Base-by-base conservation (phyloP, 2,888 invertebrate species). In the Encarsia formosa region DNA sequence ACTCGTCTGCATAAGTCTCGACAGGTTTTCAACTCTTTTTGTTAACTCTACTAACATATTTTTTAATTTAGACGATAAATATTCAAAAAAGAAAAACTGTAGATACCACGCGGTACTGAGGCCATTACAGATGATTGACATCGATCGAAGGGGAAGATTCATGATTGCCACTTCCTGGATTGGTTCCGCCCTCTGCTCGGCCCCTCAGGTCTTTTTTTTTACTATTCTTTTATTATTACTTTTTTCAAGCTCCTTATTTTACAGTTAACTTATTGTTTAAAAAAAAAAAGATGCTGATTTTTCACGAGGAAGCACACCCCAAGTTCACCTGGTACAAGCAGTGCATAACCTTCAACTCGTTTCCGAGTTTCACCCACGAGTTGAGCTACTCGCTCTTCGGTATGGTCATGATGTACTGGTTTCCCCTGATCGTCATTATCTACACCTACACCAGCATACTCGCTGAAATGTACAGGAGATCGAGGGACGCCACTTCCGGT, bases 381-480 rank as follows among this genome's bases (percentile, higher is more conserved):
- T 76, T 91, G 57, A 80, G 83, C 8, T 95, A 95, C 76, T 86
- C 86, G 65, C 76, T 91, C 9, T 85, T 90, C 64, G 89, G 88
- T 62, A 88, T 93, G 87, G 72, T 86, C 40, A 83, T 88, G 67
- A 90, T 94, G 87, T 95, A 95, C 73, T 84, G 86, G 38, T 77
- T 91, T 32, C 95, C 95, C 0, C 77, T 95, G 46, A 73, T 86
- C 51, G 86, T 91, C 47, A 93, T 96, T 59, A 83, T 92, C 59
- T 89, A 87, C 69, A 90, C 91, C 66, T 96, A 96, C 64, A 85
- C 86, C 1, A 88, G 92, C 43, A 95, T 96, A 57, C 79, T 96
- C 31, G 74, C 86, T 49, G 91, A 93, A 76, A 92, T 95, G 59
- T 88, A 87, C 62, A 79, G 82, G 39, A 80, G 88, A 61, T 86